Evolutionary conservation across 2,888 invertebrate species (phyloP), one percentile per base, ranked within the genome.

Genomic region (Hydrotaea cyrtoneurina): DNA sequence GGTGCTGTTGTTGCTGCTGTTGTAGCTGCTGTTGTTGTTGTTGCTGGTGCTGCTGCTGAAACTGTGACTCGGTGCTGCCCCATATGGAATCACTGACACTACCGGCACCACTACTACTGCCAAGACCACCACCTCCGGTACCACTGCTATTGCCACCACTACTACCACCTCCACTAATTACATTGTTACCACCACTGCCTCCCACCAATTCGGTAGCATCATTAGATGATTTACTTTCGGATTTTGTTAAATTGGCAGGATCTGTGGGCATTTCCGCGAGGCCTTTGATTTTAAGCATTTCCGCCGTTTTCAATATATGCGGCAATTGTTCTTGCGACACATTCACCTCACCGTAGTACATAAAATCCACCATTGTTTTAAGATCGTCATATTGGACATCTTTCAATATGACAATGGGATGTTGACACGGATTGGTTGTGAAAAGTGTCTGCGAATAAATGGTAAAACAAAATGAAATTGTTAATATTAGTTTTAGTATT

Each of bases 261-360:
- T 96, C 95, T 87, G 96, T 95, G 10, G 96, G 96, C 94, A 97
- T 97, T 92, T 97, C 97, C 15, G 97, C 97, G 62, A 97, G 93
- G 19, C 97, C 97, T 93, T 97, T 97, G 80, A 97, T 96, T 93
- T 97, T 97, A 73, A 97, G 93, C 92, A 96, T 95, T 91, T 97
- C 96, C 0, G 97, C 97, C 31, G 97, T 97, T 94, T 97, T 95
- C 83, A 95, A 93, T 88, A 95, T 95, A 92, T 95, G 94, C 83
- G 96, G 96, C 88, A 97, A 93, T 90, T 97, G 96, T 88, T 97
- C 97, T 90, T 97, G 96, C 0, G 97, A 96, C 39, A 98, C 97
- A 92, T 97, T 97, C 8, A 98, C 97, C 93, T 97, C 97, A 0
- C 98, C 98, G 89, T 96, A 96, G 91, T 98, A 98, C 96, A 98